Evolutionary conservation across 2,888 invertebrate species (phyloP), one percentile per base, ranked within the genome.

Genomic region (Morpho deidamia): DNA sequence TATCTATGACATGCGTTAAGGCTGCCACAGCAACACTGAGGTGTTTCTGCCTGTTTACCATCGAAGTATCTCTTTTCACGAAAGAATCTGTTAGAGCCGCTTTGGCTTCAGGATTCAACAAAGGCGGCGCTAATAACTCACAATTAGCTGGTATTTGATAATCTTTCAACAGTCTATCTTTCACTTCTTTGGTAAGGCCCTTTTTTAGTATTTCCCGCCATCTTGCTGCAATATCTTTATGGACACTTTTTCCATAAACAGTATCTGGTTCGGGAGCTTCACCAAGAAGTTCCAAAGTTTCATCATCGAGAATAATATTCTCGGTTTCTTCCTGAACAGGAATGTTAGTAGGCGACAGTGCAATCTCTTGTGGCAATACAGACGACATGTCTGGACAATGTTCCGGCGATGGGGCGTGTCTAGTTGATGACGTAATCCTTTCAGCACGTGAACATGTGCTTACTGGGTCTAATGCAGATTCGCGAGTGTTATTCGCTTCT

Each of bases 221-320:
- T n/a, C 42, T 23, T 5, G 42, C 1, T 4, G 14, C 23, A 1
- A 43, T 3, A 23, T 43, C 32, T 11, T 40, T 40, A 8, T 40
- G 40, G 5, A 11, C 8, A 8, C 7, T 7, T 11, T 40, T 11
- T 8, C 40, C 40, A 7, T n/a, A 40, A 8, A 7, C 32, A 8
- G n/a, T 5, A 7, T n/a, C 10, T 33, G 11, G 9, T 10, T 12
- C 37, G 11, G 46, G 39, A 35, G 52, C 45, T 45, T 55, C 47
- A 45, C 51, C 55, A 44, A 45, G 49, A 48, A 48, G 44, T 44
- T 51, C 49, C 4, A 14, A 14, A 14, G 14, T 14, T 14, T 14
- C 14, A 14, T 14, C 4, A 14, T 2, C 14, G 4, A 14, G 14
- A 14, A 14, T 14, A 14, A 14, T 14, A 2, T 14, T 1, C 14